Percentiles rank a stretch among this genome's conserved stretches.
Conservation (phyloP, 2,113 vertebrate species). For the Phoxinus phoxinus region DNA sequence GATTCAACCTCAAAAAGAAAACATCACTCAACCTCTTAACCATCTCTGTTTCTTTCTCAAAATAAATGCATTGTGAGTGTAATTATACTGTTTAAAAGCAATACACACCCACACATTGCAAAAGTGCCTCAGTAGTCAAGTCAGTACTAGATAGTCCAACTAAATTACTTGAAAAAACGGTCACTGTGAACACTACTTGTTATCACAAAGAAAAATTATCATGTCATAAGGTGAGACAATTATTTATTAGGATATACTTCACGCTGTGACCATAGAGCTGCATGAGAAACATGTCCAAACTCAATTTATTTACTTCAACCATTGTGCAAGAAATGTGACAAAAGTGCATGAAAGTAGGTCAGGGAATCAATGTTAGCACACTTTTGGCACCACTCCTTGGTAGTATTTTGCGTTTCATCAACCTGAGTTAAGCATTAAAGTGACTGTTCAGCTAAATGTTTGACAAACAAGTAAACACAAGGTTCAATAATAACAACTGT, state of each 20-base stretch:
- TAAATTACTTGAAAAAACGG: neutral
- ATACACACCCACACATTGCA: neutral
- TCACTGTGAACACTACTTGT: neutral
- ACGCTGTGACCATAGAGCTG: neutral
- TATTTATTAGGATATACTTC: neutral
- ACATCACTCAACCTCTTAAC: neutral
- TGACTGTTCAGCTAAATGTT: neutral
- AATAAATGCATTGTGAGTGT: neutral
- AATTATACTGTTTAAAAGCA: slow-evolving; percentile 24
- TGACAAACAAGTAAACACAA: neutral
- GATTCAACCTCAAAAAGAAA: neutral
- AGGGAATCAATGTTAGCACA: neutral
- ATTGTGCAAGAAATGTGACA: slow-evolving; percentile 13
- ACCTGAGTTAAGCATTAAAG: neutral
- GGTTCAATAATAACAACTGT: neutral
- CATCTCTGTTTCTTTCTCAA: neutral
- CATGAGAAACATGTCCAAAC: neutral
- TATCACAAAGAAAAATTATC: neutral
- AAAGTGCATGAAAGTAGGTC: slow-evolving; percentile 23
- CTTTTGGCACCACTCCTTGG: slow-evolving; percentile 13
- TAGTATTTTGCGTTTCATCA: neutral
- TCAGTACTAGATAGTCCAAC: neutral
- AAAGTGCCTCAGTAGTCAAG: neutral
- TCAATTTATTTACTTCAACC: slow-evolving; percentile 10
- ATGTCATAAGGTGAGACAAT: slow-evolving; percentile 4